A percentile compares a stretch with the other conserved stretches of the same genome.
These are phyloP conservation scores for Anthonomus grandis DNA, from an alignment of 1,140 invertebrate species.

Conservation along the genomic window DNA sequence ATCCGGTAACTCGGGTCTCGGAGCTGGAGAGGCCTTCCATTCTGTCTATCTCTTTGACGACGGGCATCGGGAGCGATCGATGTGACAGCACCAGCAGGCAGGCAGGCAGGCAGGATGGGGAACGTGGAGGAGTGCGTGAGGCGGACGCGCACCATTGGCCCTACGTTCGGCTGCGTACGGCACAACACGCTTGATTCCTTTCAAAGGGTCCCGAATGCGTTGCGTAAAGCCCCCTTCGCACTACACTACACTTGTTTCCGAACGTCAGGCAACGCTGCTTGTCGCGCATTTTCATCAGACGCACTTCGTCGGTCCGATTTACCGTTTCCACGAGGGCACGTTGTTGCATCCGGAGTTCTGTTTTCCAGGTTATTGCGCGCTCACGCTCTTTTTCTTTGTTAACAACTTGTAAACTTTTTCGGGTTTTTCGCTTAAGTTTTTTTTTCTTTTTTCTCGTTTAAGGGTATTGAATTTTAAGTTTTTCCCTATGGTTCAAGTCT, in stretches of 20 bases:
- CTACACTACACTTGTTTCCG: too few species aligned
- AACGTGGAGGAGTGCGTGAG: conserved; percentile 35
- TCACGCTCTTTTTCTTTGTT: neutral
- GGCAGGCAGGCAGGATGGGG: too few species aligned
- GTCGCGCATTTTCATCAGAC: conserved; percentile 15
- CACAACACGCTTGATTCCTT: conserved; percentile 13
- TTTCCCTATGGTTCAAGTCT: conserved; percentile 49
- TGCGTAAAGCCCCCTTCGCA: conserved; percentile 22
- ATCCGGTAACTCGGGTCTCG: too few species aligned
- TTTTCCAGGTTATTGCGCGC: conserved; percentile 4
- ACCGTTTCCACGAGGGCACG: conserved; percentile 1
- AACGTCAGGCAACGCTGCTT: conserved; percentile 17
- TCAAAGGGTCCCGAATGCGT: conserved; percentile 11
- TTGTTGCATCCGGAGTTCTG: neutral
- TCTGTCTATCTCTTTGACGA: conserved; percentile 25
- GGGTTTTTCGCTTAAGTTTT: too few species aligned
- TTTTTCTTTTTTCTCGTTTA: conserved; percentile 11
- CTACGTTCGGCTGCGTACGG: conserved; percentile 26
- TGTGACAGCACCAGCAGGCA: too few species aligned
- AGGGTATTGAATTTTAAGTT: conserved; percentile 7
- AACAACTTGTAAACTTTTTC: conserved; percentile 2
- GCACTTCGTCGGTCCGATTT: neutral
- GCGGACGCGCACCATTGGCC: conserved; percentile 28
- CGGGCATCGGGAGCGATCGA: conserved; percentile 23
- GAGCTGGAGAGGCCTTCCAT: neutral